These are phyloP conservation scores for Nycticorax nycticorax DNA, from an alignment of 2,113 vertebrate species.

Conservation along the genomic window DNA sequence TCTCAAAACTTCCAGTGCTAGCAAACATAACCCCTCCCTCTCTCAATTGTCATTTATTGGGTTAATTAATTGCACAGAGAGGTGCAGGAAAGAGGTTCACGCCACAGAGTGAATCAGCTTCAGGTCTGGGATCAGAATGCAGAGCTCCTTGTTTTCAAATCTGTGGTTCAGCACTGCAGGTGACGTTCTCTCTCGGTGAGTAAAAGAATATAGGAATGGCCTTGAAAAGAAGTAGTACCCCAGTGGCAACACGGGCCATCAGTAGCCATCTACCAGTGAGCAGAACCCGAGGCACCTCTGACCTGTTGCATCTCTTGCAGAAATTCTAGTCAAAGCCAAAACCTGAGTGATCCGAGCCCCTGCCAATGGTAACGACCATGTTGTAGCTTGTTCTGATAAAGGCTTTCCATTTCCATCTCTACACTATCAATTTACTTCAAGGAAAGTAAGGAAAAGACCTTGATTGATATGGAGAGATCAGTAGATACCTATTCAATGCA, in stretches of 20 bases:
- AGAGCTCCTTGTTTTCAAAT: neutral
- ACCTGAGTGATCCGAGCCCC: neutral
- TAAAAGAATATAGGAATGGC: neutral
- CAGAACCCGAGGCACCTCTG: neutral
- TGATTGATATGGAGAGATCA: neutral
- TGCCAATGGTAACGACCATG: fast-evolving
- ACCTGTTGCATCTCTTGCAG: fast-evolving
- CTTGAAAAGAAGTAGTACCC: neutral
- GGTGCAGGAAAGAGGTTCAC: neutral
- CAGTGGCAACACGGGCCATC: neutral
- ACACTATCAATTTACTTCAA: neutral
- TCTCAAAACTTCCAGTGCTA: neutral
- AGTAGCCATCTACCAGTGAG: neutral
- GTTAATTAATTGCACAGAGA: neutral
- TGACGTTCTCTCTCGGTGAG: neutral
- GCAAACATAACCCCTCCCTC: neutral
- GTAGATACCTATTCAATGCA: neutral
- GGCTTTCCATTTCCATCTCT: neutral
- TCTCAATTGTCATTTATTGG: fast-evolving
- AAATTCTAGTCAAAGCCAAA: neutral
- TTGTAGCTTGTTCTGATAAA: neutral
- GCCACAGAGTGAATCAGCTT: neutral
- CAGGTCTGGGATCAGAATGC: neutral
- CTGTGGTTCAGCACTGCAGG: neutral
- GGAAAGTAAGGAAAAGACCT: neutral